phyloP scores from a whole-genome alignment of 2,797 vertebrate species.

The Zalophus californianus region DNA sequence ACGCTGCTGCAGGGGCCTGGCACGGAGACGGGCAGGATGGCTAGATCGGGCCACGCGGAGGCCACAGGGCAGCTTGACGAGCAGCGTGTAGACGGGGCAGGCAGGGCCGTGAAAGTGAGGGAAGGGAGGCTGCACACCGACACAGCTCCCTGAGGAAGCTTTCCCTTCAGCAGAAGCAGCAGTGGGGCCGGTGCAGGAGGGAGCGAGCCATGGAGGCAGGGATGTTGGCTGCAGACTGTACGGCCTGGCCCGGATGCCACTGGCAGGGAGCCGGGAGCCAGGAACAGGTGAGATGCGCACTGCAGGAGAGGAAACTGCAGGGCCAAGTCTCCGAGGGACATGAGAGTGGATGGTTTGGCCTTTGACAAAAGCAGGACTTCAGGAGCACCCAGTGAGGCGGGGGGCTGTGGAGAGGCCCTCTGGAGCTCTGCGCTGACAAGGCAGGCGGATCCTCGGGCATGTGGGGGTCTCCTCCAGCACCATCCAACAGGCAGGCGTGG shows the following conservation, averaged over 20 bases:
- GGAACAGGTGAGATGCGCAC: not conserved
- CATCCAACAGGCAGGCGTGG: not conserved
- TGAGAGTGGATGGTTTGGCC: not conserved
- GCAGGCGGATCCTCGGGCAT: not conserved
- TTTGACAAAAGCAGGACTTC: not conserved
- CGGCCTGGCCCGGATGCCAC: rapidly evolving
- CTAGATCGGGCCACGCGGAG: rapidly evolving
- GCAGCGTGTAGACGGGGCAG: not conserved
- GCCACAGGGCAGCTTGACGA: not conserved
- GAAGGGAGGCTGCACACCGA: not conserved
- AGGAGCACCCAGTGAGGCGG: not conserved
- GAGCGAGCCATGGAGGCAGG: not conserved
- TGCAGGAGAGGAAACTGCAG: not conserved
- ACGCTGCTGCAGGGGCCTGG: rapidly evolving
- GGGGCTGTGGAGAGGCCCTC: no score
- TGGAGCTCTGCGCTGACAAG: not conserved
- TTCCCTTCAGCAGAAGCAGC: not conserved
- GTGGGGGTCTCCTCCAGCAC: not conserved
- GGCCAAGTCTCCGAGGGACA: not conserved
- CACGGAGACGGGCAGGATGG: rapidly evolving
- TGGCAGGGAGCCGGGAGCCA: not conserved
- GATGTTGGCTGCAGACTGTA: not conserved
- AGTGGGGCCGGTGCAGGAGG: not conserved
- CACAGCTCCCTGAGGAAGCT: not conserved
- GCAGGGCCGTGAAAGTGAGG: not conserved